Percentiles rank a stretch among this genome's conserved stretches.
These are phyloP conservation scores for Chelmon rostratus DNA, from an alignment of 2,797 vertebrate species.

Conservation along the genomic window DNA sequence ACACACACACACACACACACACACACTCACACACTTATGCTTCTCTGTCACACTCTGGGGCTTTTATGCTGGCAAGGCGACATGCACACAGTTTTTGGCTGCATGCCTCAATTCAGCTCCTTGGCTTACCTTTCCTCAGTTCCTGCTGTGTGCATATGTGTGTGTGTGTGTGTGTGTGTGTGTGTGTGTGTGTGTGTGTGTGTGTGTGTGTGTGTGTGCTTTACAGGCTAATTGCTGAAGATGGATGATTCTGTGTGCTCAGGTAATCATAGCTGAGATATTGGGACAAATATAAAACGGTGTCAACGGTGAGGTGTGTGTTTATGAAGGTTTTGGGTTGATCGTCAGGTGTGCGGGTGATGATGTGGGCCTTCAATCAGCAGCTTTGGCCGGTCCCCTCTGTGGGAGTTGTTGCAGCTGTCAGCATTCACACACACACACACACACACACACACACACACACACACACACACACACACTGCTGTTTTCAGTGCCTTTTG, in stretches of 20 bases:
- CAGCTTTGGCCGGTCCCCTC: slow-evolving; percentile 20
- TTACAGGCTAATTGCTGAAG: slow-evolving; percentile 33
- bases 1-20: slow-evolving; percentile 23
- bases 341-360: slow-evolving; percentile 23
- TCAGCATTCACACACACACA: slow-evolving; percentile 37
- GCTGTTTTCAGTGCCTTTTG: slow-evolving; percentile 31
- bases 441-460: not conserved
- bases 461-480: not conserved
- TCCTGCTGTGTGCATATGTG: slow-evolving; percentile 28
- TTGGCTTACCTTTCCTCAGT: slow-evolving; percentile 60
- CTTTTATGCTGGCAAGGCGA: slow-evolving; percentile 56
- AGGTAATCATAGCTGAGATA: slow-evolving; percentile 48
- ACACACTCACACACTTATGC: slow-evolving; percentile 30
- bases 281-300: slow-evolving; percentile 38
- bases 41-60: slow-evolving; percentile 47
- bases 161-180: slow-evolving; percentile 28
- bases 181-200: slow-evolving; percentile 28
- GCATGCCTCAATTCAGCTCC: slow-evolving; percentile 52
- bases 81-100: slow-evolving; percentile 54
- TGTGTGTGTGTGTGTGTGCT: slow-evolving; percentile 21
- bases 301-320: not conserved
- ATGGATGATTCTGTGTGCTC: slow-evolving; percentile 48
- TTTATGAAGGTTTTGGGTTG: too few species aligned
- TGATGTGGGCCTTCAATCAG: slow-evolving; percentile 48
- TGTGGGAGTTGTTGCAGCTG: slow-evolving; percentile 45